Evolutionary conservation across 2,113 vertebrate genomes (phyloP), one percentile per base, ranked within the genome.

Genomic region (Uria aalge): DNA sequence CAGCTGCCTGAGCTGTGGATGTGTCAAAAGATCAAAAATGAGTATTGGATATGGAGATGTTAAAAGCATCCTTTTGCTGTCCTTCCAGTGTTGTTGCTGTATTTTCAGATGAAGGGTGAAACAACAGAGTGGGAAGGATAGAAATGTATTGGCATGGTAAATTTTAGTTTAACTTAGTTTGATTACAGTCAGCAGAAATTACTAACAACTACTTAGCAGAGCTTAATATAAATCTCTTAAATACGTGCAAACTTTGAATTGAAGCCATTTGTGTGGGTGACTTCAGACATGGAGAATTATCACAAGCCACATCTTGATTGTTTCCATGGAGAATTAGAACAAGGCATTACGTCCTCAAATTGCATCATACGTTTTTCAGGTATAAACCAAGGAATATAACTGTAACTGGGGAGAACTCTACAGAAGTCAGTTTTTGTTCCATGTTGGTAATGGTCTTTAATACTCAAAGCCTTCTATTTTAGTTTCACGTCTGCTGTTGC

Each of bases 191-290:
- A 76, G 69, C n/a, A 94, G 62, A 91, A 95, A 75, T 56, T 6
- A 40, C 50, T 93, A 93, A 78, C 76, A 93, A 20, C 40, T 86
- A 86, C 79, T 94, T 92, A 84, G 15, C 72, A 75, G 68, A 86
- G 60, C 43, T 90, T 90, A 92, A 84, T 75, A 60, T 80, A 87
- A 95, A 72, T 85, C 57, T 45, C 71, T 82, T 94, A 82, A 95
- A 68, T 66, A 94, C 0, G 3, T 85, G 48, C 45, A 85, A 47
- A 73, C 80, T 94, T 94, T 85, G 53, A 94, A 90, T 78, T 79
- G 57, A 95, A 91, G 45, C 87, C 69, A 41, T 71, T 11, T 88
- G 62, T 73, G 48, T 83, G 78, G n/a, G 66, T 3, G 45, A 85
- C 55, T 89, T 92, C 71, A 95, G 84, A 66, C 77, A 43, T 8